Conservation (phyloP, 1,140 invertebrate genomes). For the Yoshiicerus persimilis region DNA sequence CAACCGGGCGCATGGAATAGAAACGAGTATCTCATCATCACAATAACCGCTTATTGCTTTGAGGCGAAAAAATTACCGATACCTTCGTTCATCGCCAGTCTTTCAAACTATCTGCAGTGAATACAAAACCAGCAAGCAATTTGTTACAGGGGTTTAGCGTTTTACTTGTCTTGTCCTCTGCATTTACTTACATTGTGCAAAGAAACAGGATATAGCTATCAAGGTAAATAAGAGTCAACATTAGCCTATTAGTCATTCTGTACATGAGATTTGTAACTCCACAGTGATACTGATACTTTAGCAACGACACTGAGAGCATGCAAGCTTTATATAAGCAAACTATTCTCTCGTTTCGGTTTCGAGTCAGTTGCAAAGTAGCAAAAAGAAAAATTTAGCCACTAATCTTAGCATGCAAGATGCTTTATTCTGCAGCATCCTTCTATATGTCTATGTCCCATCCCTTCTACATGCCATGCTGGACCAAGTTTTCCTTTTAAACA, state of each 20-base stretch:
- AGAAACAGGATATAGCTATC: neutral
- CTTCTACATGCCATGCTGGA: neutral
- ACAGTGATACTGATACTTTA: neutral
- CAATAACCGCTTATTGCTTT: neutral
- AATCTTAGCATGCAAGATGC: neutral
- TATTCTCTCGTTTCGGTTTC: neutral
- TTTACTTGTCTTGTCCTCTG: neutral
- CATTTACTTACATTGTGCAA: neutral
- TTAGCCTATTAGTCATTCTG: neutral
- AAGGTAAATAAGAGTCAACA: neutral
- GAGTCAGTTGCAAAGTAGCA: neutral
- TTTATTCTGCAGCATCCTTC: neutral
- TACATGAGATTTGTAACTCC: neutral
- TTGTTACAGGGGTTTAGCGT: neutral
- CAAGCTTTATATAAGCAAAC: neutral
- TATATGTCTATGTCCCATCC: neutral
- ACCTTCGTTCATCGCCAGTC: neutral
- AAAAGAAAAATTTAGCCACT: neutral
- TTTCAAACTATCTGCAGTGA: neutral
- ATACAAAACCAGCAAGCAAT: neutral
- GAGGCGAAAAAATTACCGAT: neutral
- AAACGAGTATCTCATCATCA: neutral
- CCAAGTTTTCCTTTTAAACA: neutral
- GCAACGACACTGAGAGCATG: neutral
- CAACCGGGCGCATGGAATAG: neutral